Evolutionary conservation across 2,797 vertebrate genomes (phyloP).

Genomic region (Malurus splendens): DNA sequence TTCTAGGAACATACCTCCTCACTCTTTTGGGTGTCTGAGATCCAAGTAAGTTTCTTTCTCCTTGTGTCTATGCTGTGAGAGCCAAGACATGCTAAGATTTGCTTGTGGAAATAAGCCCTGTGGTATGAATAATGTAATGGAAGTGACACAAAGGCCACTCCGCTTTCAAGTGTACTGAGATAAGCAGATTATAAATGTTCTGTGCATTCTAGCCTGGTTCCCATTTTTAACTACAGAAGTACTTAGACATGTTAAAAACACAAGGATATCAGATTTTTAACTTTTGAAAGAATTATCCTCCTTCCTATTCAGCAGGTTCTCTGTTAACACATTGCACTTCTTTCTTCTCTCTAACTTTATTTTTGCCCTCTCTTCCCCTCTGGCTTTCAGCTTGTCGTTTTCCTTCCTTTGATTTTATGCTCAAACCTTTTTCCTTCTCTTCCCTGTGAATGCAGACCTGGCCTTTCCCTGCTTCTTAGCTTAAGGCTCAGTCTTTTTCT

Average conservation of each 20-base stretch:
- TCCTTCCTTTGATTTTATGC: background rate
- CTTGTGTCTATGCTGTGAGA: background rate
- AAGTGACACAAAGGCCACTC: background rate
- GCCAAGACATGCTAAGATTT: background rate
- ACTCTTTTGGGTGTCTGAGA: background rate
- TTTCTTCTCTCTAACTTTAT: constrained; percentile 25
- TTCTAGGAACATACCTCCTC: background rate
- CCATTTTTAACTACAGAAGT: constrained; percentile 8
- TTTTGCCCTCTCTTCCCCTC: constrained; percentile 14
- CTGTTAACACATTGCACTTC: background rate
- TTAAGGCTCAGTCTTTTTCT: constrained; percentile 1
- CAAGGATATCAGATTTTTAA: background rate
- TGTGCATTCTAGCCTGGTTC: background rate
- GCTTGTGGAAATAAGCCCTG: background rate
- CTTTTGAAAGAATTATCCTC: constrained; percentile 1
- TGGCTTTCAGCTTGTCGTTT: constrained; percentile 25
- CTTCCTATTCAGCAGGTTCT: background rate
- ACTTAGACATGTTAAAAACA: background rate
- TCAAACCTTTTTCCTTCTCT: constrained; percentile 7
- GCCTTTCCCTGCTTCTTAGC: constrained; percentile 9
- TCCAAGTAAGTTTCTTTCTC: background rate
- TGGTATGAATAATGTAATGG: background rate
- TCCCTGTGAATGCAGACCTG: background rate
- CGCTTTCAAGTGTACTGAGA: background rate
- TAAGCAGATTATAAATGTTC: background rate